Percentiles rank a stretch among this genome's conserved stretches.
These are phyloP conservation scores for Thamnophis elegans DNA, from an alignment of 2,797 vertebrate genomes.

Conservation along the genomic window DNA sequence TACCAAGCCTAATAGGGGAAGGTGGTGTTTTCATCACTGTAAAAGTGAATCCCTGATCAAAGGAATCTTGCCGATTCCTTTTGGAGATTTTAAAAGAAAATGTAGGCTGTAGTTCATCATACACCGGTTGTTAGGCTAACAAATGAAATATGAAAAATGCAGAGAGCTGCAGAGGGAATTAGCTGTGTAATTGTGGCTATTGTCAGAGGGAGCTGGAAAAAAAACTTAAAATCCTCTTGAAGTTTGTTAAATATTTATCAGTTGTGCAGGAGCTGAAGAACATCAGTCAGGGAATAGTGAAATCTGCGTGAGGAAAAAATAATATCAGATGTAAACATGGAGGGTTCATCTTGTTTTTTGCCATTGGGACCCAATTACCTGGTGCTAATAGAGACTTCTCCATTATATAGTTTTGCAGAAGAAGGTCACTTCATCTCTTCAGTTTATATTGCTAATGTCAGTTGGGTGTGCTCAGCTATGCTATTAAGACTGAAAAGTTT, in stretches of 20 bases:
- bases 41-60: slow-evolving; percentile 48
- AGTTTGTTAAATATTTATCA: slow-evolving; percentile 45
- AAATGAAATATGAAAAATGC: neutral
- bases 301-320: slow-evolving; percentile 23
- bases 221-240: slow-evolving; percentile 43
- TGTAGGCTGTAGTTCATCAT: slow-evolving; percentile 48
- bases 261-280: slow-evolving; percentile 12
- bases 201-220: slow-evolving; percentile 4
- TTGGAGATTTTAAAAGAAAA: slow-evolving; percentile 30
- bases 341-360: slow-evolving; percentile 26
- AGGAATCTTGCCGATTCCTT: slow-evolving; percentile 43
- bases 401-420: neutral
- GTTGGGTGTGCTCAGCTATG: neutral
- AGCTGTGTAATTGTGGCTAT: slow-evolving; percentile 46
- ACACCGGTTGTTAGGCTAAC: slow-evolving; percentile 25
- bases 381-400: slow-evolving; percentile 18
- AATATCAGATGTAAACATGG: slow-evolving; percentile 46
- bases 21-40: slow-evolving; percentile 28
- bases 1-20: slow-evolving; percentile 48
- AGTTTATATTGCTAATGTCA: neutral
- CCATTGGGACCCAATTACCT: slow-evolving; percentile 38
- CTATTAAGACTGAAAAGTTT: neutral
- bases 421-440: neutral
- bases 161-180: slow-evolving; percentile 32
- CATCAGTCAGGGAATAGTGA: slow-evolving; percentile 34